Percentiles rank a stretch among this genome's conserved stretches.
These are phyloP conservation scores for Neocloeon triangulifer DNA, from an alignment of 1,140 invertebrate genomes.

Conservation along the genomic window DNA sequence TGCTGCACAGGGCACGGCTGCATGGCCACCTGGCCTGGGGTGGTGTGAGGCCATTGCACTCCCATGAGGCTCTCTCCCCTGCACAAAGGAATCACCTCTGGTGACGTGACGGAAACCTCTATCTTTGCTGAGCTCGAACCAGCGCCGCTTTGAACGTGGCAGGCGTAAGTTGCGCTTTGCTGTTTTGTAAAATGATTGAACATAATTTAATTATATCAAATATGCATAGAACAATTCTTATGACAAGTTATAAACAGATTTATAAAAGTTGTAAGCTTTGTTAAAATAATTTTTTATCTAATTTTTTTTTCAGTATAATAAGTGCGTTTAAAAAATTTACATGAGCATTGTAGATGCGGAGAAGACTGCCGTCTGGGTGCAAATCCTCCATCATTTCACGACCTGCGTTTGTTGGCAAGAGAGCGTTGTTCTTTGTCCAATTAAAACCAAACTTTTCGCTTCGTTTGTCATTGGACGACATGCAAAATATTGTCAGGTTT, in stretches of 20 bases:
- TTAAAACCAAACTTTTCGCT: conserved; percentile 46
- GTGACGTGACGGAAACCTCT: conserved; percentile 32
- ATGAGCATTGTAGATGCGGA: conserved; percentile 50
- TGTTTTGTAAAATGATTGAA: too few species aligned
- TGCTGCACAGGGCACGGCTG: conserved; percentile 27
- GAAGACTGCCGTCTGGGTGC: conserved; percentile 49
- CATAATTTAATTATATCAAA: too few species aligned
- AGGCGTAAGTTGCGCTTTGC: conserved; percentile 37
- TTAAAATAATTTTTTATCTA: too few species aligned
- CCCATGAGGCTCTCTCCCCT: conserved; percentile 15
- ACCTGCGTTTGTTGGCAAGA: conserved; percentile 41
- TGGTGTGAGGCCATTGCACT: conserved; percentile 32
- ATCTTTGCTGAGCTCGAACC: conserved; percentile 29
- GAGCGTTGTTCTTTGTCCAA: conserved; percentile 48
- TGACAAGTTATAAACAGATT: too few species aligned
- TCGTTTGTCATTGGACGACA: conserved; percentile 29
- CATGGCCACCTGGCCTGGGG: conserved; percentile 29
- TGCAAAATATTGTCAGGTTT: conserved; percentile 37
- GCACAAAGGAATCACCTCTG: conserved; percentile 28
- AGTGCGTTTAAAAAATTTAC: too few species aligned
- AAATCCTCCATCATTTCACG: conserved; percentile 57
- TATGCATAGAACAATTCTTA: too few species aligned
- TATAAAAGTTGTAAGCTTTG: too few species aligned
- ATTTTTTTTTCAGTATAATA: too few species aligned
- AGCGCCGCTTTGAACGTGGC: conserved; percentile 26